Base-by-base conservation (phyloP, 2,888 invertebrate species). In the Heteropelma amictum region DNA sequence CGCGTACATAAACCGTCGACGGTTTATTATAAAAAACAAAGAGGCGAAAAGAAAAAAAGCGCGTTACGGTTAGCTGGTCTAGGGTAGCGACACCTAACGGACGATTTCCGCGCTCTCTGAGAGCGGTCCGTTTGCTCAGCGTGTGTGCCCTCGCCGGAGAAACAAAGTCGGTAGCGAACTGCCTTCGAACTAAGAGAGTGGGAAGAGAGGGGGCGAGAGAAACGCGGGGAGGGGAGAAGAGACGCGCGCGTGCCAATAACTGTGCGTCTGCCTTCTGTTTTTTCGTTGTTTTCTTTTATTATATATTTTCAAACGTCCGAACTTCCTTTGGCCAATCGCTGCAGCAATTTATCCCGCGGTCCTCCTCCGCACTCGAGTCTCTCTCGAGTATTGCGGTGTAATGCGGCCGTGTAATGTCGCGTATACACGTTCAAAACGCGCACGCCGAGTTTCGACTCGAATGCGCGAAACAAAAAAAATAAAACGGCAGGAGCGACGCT, bases 41-140 rank as follows among this genome's bases (percentile, higher is more conserved):
- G 68, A 42, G 17, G 47, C 56, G 35, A 26, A 60, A 19, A 60
- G 30, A 49, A 49, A 49, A 12, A 35, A 21, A 8, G 30, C 19
- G 42, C 30, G 21, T 49, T 74, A 76, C 73, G 77, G 77, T 79
- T 78, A 76, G 69, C 47, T 51, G 63, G 75, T 72, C 47, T 42
- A 40, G 64, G n/a, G 58, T 53, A 53, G 69, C 76, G 54, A 45
- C 72, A 72, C 76, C 75, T 77, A 77, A 78, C 79, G 78, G 73
- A 77, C 68, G 76, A 78, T 76, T 64, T 76, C 73, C 61, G 71
- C 71, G 70, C 47, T 71, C 26, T n/a, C n/a, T 67, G 49, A 14
- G 42, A 54, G 65, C 61, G 60, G 70, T 74, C 58, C 74, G 74
- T 77, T 76, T 77, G 71, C n/a, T 79, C 73, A 71, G 40, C 47